Evolutionary conservation across 2,888 invertebrate genomes (phyloP).

Genomic region (Cantharis nigra): DNA sequence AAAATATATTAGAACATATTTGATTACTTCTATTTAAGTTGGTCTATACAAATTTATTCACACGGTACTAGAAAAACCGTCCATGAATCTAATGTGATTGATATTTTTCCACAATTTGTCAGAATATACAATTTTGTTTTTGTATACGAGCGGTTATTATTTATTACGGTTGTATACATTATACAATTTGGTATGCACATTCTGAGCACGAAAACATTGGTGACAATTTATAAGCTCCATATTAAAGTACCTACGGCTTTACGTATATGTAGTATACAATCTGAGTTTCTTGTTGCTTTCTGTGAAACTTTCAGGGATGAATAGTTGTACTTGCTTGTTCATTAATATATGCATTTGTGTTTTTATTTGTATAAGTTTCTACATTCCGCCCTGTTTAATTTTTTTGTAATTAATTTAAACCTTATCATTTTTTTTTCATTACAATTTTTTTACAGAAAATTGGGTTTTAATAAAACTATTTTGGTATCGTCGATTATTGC

Average conservation of each 20-base stretch:
- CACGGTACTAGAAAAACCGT: not conserved
- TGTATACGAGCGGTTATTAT: not conserved
- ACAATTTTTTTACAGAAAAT: not conserved
- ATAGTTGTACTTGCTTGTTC: not conserved
- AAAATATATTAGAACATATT: no score
- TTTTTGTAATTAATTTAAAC: not conserved
- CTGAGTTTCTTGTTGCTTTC: not conserved
- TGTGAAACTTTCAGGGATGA: not conserved
- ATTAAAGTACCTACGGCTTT: not conserved
- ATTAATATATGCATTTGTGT: not conserved
- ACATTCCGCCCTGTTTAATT: not conserved
- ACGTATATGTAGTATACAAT: not conserved
- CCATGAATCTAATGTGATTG: not conserved
- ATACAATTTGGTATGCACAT: not conserved
- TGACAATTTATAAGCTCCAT: not conserved
- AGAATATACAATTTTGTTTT: not conserved
- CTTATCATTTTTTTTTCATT: not conserved
- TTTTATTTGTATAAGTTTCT: not conserved
- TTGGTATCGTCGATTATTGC: not conserved
- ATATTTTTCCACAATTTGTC: not conserved
- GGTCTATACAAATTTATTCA: not conserved
- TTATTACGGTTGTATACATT: not conserved
- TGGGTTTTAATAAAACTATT: no score
- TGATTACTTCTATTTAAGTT: no score
- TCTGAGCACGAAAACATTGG: not conserved